A percentile compares a stretch with the other conserved stretches of the same genome.
Evolutionary conservation across 2,888 invertebrate genomes (phyloP).

Genomic region (Eupeodes luniger): DNA sequence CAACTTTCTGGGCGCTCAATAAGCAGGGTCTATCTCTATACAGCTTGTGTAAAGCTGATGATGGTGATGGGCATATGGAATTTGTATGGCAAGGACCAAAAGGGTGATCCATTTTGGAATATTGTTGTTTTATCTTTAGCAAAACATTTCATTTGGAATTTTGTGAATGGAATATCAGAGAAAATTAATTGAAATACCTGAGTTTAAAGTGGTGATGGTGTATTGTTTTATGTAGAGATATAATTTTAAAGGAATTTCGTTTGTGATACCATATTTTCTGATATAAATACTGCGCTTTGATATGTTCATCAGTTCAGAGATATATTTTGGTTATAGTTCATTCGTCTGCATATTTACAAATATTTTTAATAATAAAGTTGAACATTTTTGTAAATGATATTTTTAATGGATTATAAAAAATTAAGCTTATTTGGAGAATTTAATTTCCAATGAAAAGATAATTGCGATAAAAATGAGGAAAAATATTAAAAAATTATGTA

Average conservation of each 20-base stretch:
- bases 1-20: background rate
- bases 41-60: background rate
- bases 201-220: slow-evolving; percentile 37
- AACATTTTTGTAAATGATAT: background rate
- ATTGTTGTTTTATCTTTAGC: slow-evolving; percentile 61
- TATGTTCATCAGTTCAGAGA: background rate
- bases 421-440: too few relatives aligned
- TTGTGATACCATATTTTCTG: slow-evolving; percentile 2
- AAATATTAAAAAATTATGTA: too few relatives aligned
- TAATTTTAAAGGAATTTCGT: slow-evolving; percentile 9
- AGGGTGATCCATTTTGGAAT: slow-evolving; percentile 46
- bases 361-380: background rate
- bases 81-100: slow-evolving; percentile 35
- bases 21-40: background rate
- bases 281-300: background rate
- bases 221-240: background rate
- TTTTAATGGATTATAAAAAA: too few relatives aligned
- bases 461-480: too few relatives aligned
- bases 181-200: slow-evolving; percentile 73
- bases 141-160: slow-evolving; percentile 57
- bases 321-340: background rate
- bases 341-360: background rate
- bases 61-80: slow-evolving; percentile 51
- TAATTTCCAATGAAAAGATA: too few relatives aligned
- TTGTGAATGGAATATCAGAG: slow-evolving; percentile 47